Base-by-base conservation (phyloP, 1,140 invertebrate species). In the Solenopsis fugax region DNA sequence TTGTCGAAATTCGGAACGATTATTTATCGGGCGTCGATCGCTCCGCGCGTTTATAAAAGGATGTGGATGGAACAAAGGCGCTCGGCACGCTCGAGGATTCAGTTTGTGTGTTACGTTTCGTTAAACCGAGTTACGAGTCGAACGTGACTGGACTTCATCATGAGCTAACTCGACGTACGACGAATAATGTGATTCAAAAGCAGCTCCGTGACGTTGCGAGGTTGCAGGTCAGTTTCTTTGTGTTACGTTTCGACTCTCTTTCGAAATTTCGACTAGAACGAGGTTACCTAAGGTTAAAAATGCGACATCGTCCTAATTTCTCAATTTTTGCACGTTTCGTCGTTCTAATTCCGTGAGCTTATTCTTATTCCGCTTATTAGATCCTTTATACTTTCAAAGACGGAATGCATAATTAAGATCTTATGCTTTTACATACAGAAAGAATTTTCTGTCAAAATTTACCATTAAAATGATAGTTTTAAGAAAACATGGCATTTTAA, bases 61-160 rank as follows among this genome's bases (percentile, higher is more conserved):
- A 81, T 45, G 78, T 56, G 37, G 34, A 45, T 13, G 24, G 16
- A 58, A 82, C 78, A 82, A 82, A 82, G 37, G 52, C 64, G 18
- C 48, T 90, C 91, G 88, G 87, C 88, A 88, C 86, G 88, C 85
- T 92, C 88, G 88, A 89, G 90, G 90, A 93, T 94, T 93, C 89
- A 87, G 89, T 92, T 93, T 93, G 90, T 93, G 87, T 76, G 92
- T 93, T 94, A 92, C 91, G 92, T 93, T 94, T 93, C 93, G 92
- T 92, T 93, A 91, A 91, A 92, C 91, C 92, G 92, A 93, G 93
- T 94, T 94, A 93, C 91, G 90, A 93, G 91, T 88, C 67, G 88
- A 65, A 94, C 93, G 93, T 93, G 93, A 94, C 92, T 81, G 34
- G 93, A 86, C 78, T 93, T 67, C 72, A 65, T 87, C 87, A 88